Evolutionary conservation across 2,888 invertebrate species (phyloP), one percentile per base, ranked within the genome.

Genomic region (Cheilosia vulpina): DNA sequence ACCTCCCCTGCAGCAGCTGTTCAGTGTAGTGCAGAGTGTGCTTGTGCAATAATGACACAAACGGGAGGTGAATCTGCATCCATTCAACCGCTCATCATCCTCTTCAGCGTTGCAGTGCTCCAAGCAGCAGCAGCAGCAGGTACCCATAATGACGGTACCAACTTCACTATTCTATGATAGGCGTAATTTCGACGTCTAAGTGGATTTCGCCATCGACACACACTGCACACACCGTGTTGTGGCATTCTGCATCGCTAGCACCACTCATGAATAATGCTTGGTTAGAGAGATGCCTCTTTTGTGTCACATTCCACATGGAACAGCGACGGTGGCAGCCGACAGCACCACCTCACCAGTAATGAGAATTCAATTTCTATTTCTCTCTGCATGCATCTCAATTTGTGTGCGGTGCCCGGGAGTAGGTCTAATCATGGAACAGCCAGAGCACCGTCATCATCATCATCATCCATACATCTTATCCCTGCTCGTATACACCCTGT

Each of bases 111-210:
- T 57, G 47, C 53, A 52, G 45, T 27, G 66, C 55, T 63, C 62
- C 68, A 13, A 58, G 57, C 34, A 57, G 15, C 38, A 38, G 38
- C 21, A 21, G 68, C 68, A 43, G 62, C 68, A 81, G 68, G 68
- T 65, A 52, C 34, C 27, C 27, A 15, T 63, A 9, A 19, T 50
- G 53, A 62, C 65, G 50, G 68, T 34, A 55, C 66, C 65, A 73
- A 63, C 76, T 68, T 66, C 68, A 68, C 71, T 57, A 62, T 19
- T n/a, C 79, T 45, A 62, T 72, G 80, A 85, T 85, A 85, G 76
- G 80, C 72, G 81, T 76, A 85, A 76, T 85, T 81, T 85, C 27
- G 72, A 71, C 80, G 68, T 77, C 85, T 81, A 81, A 85, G 81
- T 85, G 72, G 85, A 85, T 85, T 81, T 66, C 72, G 52, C 76